These are phyloP conservation scores for Epiperipatus broadwayi DNA, from an alignment of 2,888 invertebrate genomes.

Conservation along the genomic window DNA sequence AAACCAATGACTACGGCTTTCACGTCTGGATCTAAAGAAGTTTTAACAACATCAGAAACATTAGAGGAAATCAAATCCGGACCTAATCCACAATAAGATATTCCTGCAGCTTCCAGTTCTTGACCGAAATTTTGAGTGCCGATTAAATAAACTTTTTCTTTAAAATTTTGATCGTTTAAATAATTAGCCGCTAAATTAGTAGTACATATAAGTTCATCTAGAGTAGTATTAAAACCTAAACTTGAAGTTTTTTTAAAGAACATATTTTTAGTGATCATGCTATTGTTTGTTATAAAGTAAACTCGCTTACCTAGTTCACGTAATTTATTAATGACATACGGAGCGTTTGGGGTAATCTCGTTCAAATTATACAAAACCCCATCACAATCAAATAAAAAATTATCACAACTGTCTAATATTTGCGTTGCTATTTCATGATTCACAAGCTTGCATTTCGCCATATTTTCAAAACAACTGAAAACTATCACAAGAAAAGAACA, in stretches of 20 bases:
- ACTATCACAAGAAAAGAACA: no score
- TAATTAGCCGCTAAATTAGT: conserved; percentile 59
- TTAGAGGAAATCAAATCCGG: no score
- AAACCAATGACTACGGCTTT: conserved; percentile 89
- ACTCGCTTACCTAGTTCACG: conserved; percentile 66
- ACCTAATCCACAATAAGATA: conserved; percentile 52
- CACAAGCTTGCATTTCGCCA: no score
- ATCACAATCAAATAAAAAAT: no score
- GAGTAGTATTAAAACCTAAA: conserved; percentile 45
- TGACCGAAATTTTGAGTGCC: conserved; percentile 59
- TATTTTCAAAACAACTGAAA: no score
- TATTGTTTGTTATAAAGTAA: conserved; percentile 77
- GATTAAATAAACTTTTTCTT: conserved; percentile 59
- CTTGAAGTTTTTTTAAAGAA: conserved; percentile 50
- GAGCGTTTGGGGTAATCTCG: no score
- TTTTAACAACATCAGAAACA: no score
- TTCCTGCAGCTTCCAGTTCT: conserved; percentile 61
- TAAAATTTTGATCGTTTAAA: conserved; percentile 48
- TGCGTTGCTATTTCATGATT: no score
- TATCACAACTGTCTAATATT: no score
- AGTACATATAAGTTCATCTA: conserved; percentile 55
- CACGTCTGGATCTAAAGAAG: conserved; percentile 37
- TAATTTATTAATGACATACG: no score
- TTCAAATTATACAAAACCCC: no score
- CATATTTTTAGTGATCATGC: conserved; percentile 57